Evolutionary conservation across 2,888 invertebrate genomes (phyloP), one percentile per base, ranked within the genome.

Genomic region (Molanna angustata): DNA sequence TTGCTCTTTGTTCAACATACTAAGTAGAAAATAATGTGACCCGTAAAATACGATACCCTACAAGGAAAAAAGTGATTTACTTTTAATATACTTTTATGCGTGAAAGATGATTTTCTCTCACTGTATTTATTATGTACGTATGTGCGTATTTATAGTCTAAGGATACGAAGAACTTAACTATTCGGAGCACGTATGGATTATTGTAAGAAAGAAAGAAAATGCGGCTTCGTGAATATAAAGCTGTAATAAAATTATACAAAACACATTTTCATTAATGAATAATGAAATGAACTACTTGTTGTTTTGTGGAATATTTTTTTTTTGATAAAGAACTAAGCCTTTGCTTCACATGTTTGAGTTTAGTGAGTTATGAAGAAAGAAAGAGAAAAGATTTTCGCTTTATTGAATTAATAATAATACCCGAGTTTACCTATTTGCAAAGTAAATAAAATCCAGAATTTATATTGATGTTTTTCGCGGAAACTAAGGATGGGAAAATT

Each of bases 1-100:
- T 27, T 19, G 43, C 43, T 43, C 44, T 31, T 50, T 44, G 50
- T 44, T 44, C 22, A 4, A n/a, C 6, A 22, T 11, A 13, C 33
- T 37, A 22, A 49, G 32, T 32, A 41, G 49, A 49, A 41, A 22
- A 41, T 41, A 49, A 49, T 20, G 31, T 17, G 18, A n/a, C 40
- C 27, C 39, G 16, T 9, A 39, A 39, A 42, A 27, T 47, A 27
- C 27, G 22, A 47, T 11, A 47, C 13, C 20, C 39, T 47, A n/a
- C 16, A 22, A 21, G n/a, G 41, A 41, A 40, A 41, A 48, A 46
- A 48, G 18, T 22, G 32, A 49, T 32, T 32, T 40, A 41, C 21
- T 17, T 41, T 1, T 49, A 40, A 18, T 20, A 41, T 41, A 41
- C 41, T 41, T 27, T 27, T 27, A 27, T 27, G 11, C 4, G 27